A percentile compares a stretch with the other conserved stretches of the same genome.
Evolutionary conservation across 2,797 vertebrate species (phyloP).

Genomic region (Zalophus californianus): DNA sequence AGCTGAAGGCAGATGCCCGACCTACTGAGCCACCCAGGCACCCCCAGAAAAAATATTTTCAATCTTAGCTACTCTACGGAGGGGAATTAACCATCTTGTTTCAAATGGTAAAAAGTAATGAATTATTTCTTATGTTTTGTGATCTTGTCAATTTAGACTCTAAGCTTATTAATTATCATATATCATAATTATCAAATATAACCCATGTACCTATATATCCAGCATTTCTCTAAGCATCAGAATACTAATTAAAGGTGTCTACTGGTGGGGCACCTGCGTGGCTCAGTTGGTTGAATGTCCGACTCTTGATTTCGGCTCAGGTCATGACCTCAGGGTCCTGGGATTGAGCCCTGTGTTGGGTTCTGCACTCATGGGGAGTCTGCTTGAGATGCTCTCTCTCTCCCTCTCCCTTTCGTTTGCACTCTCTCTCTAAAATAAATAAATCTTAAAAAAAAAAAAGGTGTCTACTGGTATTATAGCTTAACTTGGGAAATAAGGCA

Average conservation of each 20-base stretch:
- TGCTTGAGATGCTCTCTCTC: neutral
- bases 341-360: neutral
- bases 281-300: neutral
- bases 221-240: neutral
- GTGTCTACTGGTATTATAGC: neutral
- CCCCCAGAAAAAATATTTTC: neutral
- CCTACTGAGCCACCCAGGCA: neutral
- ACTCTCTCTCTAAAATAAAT: neutral
- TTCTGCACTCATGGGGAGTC: neutral
- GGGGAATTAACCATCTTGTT: neutral
- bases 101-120: neutral
- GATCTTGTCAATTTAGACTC: neutral
- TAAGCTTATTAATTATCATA: neutral
- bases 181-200: neutral
- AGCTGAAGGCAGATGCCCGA: neutral
- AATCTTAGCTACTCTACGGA: neutral
- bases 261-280: neutral
- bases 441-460: neutral
- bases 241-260: neutral
- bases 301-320: neutral
- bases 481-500: constrained; percentile 9
- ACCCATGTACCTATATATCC: neutral
- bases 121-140: neutral
- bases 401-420: neutral
- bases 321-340: neutral